Percentiles rank a stretch among this genome's conserved stretches.
Conservation (phyloP, 2,113 vertebrate genomes). For the Mormyrus lacerda region DNA sequence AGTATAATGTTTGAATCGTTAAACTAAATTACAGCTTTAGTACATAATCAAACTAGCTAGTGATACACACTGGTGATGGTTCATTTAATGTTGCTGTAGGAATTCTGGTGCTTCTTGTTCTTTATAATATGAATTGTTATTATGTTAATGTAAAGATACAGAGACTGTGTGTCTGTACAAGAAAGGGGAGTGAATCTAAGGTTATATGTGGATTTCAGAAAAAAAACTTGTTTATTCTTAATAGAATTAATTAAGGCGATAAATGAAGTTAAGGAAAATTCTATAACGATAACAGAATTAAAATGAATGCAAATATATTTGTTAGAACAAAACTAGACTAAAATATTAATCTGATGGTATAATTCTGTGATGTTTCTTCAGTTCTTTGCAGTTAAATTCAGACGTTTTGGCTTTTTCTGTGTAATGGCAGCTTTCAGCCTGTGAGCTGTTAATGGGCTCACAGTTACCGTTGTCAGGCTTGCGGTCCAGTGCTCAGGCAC, state of each 20-base stretch:
- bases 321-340: background rate
- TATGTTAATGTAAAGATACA: background rate
- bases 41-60: background rate
- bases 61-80: background rate
- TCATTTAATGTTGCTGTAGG: background rate
- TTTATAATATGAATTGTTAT: background rate
- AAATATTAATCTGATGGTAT: background rate
- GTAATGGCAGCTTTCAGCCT: background rate
- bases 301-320: background rate
- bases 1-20: background rate
- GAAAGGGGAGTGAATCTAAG: background rate
- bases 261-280: background rate
- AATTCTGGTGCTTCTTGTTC: background rate
- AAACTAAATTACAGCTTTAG: conserved; percentile 6
- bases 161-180: background rate
- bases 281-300: background rate
- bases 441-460: background rate
- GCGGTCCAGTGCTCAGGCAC: background rate
- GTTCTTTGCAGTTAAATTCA: background rate
- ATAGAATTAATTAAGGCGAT: background rate
- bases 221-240: background rate
- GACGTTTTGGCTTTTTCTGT: background rate
- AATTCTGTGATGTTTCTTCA: background rate
- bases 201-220: background rate
- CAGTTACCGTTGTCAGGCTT: background rate